Percentiles rank a stretch among this genome's conserved stretches.
phyloP scores from a whole-genome alignment of 1,140 invertebrate species.

The Neuroterus valhalla region DNA sequence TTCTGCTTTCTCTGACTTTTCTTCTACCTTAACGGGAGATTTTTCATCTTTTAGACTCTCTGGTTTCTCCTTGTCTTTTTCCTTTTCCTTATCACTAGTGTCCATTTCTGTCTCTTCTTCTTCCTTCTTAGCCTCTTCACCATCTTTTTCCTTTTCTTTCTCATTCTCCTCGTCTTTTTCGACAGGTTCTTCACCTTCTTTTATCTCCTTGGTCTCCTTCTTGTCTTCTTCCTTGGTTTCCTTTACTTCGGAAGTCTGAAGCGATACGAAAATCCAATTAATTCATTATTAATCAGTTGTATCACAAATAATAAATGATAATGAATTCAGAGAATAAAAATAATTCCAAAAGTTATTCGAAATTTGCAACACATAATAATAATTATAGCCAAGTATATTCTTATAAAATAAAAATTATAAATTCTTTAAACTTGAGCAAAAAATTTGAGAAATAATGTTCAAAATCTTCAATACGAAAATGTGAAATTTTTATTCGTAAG shows the following conservation, averaged over 20 bases:
- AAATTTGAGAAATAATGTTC: too few species aligned
- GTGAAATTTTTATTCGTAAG: too few species aligned
- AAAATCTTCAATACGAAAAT: too few species aligned
- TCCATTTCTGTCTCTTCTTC: slow-evolving; percentile 57
- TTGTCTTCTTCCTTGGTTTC: slow-evolving; percentile 67
- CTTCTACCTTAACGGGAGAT: slow-evolving; percentile 57
- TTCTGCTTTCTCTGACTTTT: slow-evolving; percentile 59
- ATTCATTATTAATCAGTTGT: too few species aligned
- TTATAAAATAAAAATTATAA: too few species aligned
- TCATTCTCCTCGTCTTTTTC: slow-evolving; percentile 70
- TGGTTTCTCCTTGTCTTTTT: slow-evolving; percentile 64
- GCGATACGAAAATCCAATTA: slow-evolving; percentile 6
- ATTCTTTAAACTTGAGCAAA: too few species aligned
- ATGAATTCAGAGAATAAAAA: slow-evolving; percentile 21
- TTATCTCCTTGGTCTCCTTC: slow-evolving; percentile 56
- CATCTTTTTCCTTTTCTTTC: slow-evolving; percentile 68
- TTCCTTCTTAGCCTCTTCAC: slow-evolving; percentile 57
- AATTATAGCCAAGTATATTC: too few species aligned
- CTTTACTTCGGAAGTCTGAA: slow-evolving; percentile 64
- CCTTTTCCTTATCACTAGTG: slow-evolving; percentile 62
- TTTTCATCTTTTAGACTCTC: slow-evolving; percentile 64
- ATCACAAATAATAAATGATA: too few species aligned
- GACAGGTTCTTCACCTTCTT: slow-evolving; percentile 58
- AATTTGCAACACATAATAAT: too few species aligned
- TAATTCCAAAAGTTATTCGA: background rate